Evolutionary conservation across 2,797 vertebrate species (phyloP), one percentile per base, ranked within the genome.

Genomic region (Thamnophis elegans): DNA sequence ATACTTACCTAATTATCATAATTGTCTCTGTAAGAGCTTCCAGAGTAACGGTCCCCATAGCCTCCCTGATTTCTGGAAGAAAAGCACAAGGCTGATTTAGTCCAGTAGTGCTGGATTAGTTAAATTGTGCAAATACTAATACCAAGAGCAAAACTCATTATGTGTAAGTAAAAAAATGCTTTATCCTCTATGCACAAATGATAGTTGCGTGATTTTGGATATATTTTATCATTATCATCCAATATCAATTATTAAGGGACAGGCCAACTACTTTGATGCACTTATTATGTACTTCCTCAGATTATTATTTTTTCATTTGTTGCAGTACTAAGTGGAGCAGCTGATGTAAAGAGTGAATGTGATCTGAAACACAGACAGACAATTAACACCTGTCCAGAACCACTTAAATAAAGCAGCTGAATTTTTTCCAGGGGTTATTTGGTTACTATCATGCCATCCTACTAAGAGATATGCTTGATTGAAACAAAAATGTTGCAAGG

Each of bases 21-120:
- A 94, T 93, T 96, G 93, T 97, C 96, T 95, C 96, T 97, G 95
- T 97, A 96, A 92, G 96, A 97, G 90, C 96, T 97, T 94, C 96
- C 96, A 89, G 97, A 96, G 28, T 97, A 96, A 92, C 94, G 95
- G 59, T 97, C 95, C 59, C 94, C 93, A 88, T 97, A 97, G 62
- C 96, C 93, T 90, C 97, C 96, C 95, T 97, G 96, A 96, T 93
- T 97, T 95, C 96, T 97, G 88, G 4, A 88, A 58, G 12, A 47
- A 85, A 51, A 54, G 51, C 42, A 12, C 22, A 55, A 47, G 12
- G 65, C 4, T 13, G 11, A 55, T 88, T 78, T 59, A 59, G 55
- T 11, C 28, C 5, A 47, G 36, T 87, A 47, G 36, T 87, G 18
- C 11, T 73, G 6, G 14, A 18, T 9, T 86, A 88, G 16, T 11